Percentiles rank a stretch among this genome's conserved stretches.
phyloP scores from a whole-genome alignment of 2,113 vertebrate genomes.

The Nothocercus julius region DNA sequence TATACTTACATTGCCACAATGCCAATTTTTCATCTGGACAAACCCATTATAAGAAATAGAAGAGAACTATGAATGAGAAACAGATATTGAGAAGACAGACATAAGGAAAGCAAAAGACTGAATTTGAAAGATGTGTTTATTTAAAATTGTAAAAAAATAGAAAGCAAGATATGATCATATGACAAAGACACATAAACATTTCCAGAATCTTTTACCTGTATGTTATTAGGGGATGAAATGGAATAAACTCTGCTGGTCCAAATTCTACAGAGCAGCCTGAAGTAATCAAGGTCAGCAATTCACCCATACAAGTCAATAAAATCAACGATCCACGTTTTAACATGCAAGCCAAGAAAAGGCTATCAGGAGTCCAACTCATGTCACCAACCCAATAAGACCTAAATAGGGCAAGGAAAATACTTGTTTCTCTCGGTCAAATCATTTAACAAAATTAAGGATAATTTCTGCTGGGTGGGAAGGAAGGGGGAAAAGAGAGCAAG shows the following conservation, averaged over 20 bases:
- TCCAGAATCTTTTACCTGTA: constrained; percentile 81
- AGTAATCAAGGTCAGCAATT: constrained; percentile 86
- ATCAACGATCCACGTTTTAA: constrained; percentile 93
- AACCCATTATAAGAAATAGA: constrained; percentile 76
- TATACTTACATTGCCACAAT: constrained; percentile 73
- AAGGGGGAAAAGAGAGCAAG: neutral
- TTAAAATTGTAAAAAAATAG: neutral
- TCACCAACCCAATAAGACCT: constrained; percentile 96
- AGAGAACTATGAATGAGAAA: constrained; percentile 76
- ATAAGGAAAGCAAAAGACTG: constrained; percentile 53
- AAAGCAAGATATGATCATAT: constrained; percentile 6
- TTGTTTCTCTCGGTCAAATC: neutral
- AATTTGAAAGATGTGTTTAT: constrained; percentile 43
- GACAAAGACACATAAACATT: neutral
- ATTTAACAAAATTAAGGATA: neutral
- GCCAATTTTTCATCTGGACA: constrained; percentile 69
- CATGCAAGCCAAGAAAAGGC: constrained; percentile 91
- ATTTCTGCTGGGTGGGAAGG: no score
- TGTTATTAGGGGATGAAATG: constrained; percentile 92
- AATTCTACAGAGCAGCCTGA: constrained; percentile 92
- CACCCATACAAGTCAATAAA: constrained; percentile 87
- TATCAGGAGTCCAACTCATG: constrained; percentile 88
- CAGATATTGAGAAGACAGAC: constrained; percentile 62
- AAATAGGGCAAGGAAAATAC: neutral
- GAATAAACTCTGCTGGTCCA: constrained; percentile 93